A percentile compares a stretch with the other conserved stretches of the same genome.
These are phyloP conservation scores for Caenorhabditis afra DNA, from an alignment of 2,888 invertebrate species.

Conservation along the genomic window DNA sequence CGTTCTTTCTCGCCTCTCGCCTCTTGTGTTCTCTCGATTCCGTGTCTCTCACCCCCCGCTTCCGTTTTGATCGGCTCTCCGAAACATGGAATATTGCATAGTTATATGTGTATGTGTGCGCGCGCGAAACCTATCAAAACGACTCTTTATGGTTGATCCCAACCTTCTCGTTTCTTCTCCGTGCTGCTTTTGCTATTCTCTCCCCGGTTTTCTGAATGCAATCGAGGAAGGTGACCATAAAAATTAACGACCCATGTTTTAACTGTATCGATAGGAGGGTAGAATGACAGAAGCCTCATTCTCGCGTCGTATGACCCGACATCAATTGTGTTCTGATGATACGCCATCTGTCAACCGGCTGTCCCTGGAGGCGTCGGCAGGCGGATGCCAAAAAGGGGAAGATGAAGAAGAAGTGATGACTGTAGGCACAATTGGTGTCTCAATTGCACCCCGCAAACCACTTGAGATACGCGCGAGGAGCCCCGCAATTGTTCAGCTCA, in stretches of 20 bases:
- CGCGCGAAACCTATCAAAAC: slow-evolving; percentile 26
- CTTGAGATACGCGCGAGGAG: slow-evolving; percentile 30
- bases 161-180: background rate
- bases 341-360: slow-evolving; percentile 57
- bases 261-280: slow-evolving; percentile 41
- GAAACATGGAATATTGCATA: slow-evolving; percentile 17
- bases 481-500: slow-evolving; percentile 56
- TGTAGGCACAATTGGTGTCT: slow-evolving; percentile 58
- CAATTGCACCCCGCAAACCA: slow-evolving; percentile 38
- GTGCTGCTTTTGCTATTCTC: slow-evolving; percentile 6
- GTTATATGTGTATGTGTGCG: slow-evolving; percentile 24
- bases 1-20: background rate
- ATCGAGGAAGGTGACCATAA: slow-evolving; percentile 29
- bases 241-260: slow-evolving; percentile 58
- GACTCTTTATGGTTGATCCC: slow-evolving; percentile 29
- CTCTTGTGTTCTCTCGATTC: too few species aligned
- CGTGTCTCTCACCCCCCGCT: too few species aligned
- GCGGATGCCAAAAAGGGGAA: slow-evolving; percentile 28
- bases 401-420: slow-evolving; percentile 29
- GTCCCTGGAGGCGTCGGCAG: slow-evolving; percentile 36
- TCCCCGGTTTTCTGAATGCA: slow-evolving; percentile 1
- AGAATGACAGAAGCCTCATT: slow-evolving; percentile 17
- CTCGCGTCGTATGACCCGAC: slow-evolving; percentile 33
- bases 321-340: slow-evolving; percentile 49
- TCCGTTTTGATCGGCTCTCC: slow-evolving; percentile 15